Evolutionary conservation across 2,797 vertebrate genomes (phyloP).

Genomic region (Zenarchopterus dispar): DNA sequence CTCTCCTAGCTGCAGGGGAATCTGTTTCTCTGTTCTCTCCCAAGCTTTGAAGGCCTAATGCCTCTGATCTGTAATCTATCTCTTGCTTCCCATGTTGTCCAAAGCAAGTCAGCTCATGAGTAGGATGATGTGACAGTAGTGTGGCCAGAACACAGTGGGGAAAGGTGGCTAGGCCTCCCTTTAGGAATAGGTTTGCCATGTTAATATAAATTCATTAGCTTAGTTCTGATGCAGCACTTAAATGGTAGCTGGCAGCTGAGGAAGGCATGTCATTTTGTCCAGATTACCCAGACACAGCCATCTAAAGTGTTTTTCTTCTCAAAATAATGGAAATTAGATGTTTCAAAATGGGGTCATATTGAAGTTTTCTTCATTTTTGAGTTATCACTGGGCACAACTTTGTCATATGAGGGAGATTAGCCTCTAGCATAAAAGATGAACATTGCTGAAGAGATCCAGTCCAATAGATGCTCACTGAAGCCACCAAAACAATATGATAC

Average conservation of each 20-base stretch:
- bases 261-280: conserved; percentile 11
- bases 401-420: conserved; percentile 1
- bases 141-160: conserved; percentile 35
- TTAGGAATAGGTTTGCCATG: conserved; percentile 27
- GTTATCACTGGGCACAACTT: conserved; percentile 18
- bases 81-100: conserved; percentile 57
- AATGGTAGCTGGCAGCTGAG: conserved; percentile 42
- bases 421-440: conserved; percentile 16
- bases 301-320: conserved; percentile 24
- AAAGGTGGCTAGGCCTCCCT: conserved; percentile 29
- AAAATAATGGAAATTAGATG: conserved; percentile 38
- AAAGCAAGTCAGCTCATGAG: conserved; percentile 34
- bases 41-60: conserved; percentile 64
- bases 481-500: conserved; percentile 22
- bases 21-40: conserved; percentile 55
- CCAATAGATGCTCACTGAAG: not conserved
- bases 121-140: conserved; percentile 39
- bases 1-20: conserved; percentile 35
- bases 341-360: conserved; percentile 11
- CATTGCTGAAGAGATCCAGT: conserved; percentile 8
- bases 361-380: conserved; percentile 32
- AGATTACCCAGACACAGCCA: conserved; percentile 26
- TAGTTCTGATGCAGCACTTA: conserved; percentile 20
- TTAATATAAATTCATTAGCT: conserved; percentile 47
- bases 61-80: conserved; percentile 70